phyloP scores from a whole-genome alignment of 2,888 invertebrate genomes.

The Pseudeuparius sepicola region DNA sequence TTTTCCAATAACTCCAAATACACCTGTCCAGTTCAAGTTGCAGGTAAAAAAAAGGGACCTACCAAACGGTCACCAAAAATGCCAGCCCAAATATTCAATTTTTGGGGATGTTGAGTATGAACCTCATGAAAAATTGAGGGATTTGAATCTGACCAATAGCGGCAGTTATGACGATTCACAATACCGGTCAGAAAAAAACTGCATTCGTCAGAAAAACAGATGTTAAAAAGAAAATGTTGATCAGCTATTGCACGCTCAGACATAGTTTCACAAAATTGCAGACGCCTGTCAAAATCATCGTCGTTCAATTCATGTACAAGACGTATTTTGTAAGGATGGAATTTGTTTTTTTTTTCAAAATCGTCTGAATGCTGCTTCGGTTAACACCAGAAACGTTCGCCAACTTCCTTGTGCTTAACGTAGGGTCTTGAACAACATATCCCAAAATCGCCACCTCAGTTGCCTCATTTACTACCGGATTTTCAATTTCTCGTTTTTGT shows the following conservation, averaged over 20 bases:
- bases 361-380: conserved; percentile 5
- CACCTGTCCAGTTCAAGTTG: conserved; percentile 9
- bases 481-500: conserved; percentile 16
- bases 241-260: too few relatives aligned
- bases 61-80: conserved; percentile 5
- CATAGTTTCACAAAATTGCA: conserved; percentile 26
- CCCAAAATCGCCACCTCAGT: conserved; percentile 18
- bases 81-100: conserved; percentile 9
- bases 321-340: conserved; percentile 23
- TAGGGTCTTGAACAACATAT: conserved; percentile 17
- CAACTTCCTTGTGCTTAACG: conserved; percentile 17
- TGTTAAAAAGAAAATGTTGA: too few relatives aligned
- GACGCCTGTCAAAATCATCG: too few relatives aligned
- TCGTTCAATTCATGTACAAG: conserved; percentile 24
- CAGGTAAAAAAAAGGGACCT: conserved; percentile 8
- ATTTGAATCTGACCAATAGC: conserved; percentile 6
- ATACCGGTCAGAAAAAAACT: too few relatives aligned
- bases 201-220: too few relatives aligned
- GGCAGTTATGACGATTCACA: too few relatives aligned
- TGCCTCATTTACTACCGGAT: conserved; percentile 16
- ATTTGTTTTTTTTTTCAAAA: conserved; percentile 14
- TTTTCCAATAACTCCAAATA: conserved; percentile 14
- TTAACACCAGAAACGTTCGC: conserved; percentile 6
- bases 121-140: conserved; percentile 4
- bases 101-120: conserved; percentile 3